phyloP scores from a whole-genome alignment of 2,888 invertebrate species.

The Luperina nickerlii region DNA sequence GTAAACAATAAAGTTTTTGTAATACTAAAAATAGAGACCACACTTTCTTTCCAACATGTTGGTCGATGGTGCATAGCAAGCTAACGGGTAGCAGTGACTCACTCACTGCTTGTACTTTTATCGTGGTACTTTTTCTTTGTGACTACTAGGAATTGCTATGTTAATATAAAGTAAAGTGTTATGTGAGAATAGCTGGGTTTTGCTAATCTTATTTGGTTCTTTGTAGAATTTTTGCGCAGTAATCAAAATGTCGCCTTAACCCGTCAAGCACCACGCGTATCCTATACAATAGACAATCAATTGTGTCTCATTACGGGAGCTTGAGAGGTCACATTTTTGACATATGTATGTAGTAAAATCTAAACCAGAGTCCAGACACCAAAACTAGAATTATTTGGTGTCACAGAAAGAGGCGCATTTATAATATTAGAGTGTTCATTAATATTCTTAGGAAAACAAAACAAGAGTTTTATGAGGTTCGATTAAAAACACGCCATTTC shows the following conservation, averaged over 20 bases:
- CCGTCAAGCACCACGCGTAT: too few species aligned
- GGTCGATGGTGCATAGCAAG: slow-evolving; percentile 44
- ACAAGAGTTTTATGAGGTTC: background rate
- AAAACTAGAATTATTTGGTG: too few species aligned
- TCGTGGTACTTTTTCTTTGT: slow-evolving; percentile 59
- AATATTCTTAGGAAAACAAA: background rate
- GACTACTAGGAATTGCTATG: slow-evolving; percentile 26
- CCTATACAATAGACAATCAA: too few species aligned
- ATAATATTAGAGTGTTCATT: background rate
- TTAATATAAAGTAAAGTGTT: slow-evolving; percentile 23
- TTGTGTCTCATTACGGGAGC: too few species aligned
- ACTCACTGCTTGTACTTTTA: slow-evolving; percentile 39
- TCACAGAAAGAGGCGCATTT: too few species aligned
- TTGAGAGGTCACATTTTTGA: too few species aligned
- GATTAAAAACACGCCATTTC: background rate
- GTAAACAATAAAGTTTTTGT: background rate
- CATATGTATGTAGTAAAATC: too few species aligned
- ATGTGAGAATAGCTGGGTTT: slow-evolving; percentile 4
- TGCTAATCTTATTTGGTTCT: slow-evolving; percentile 6
- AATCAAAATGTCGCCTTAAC: background rate
- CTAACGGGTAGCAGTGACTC: slow-evolving; percentile 51
- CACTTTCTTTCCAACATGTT: background rate
- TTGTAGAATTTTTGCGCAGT: background rate
- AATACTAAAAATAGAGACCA: background rate
- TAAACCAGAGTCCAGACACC: too few species aligned